Evolutionary conservation across 2,797 vertebrate genomes (phyloP).

Genomic region (Sebastes hopkinsi): DNA sequence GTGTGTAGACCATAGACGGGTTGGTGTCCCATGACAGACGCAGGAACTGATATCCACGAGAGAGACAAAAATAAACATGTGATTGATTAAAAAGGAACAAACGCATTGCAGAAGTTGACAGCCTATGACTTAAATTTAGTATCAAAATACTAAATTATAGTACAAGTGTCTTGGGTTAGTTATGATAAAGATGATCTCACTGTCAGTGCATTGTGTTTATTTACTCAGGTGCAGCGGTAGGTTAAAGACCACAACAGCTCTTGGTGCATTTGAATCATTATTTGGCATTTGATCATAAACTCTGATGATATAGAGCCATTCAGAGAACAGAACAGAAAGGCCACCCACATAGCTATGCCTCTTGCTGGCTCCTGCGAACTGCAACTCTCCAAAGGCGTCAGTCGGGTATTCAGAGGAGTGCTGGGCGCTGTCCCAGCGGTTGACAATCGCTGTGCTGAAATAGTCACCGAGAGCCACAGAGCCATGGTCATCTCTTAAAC

Average conservation of each 20-base stretch:
- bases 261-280: not conserved
- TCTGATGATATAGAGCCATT: not conserved
- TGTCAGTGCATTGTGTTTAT: not conserved
- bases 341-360: conserved; percentile 86
- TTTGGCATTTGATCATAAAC: not conserved
- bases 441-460: conserved; percentile 90
- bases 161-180: not conserved
- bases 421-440: conserved; percentile 85
- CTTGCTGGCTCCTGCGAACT: conserved; percentile 84
- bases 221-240: not conserved
- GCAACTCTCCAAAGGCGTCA: conserved; percentile 89
- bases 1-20: conserved; percentile 79
- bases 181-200: not conserved
- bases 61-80: not conserved
- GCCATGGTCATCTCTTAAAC: conserved; percentile 68
- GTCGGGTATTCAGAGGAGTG: conserved; percentile 90
- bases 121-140: not conserved
- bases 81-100: not conserved
- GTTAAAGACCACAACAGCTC: not conserved
- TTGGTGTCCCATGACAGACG: conserved; percentile 88
- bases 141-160: not conserved
- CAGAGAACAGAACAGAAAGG: not conserved
- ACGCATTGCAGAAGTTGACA: not conserved
- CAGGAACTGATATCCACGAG: conserved; percentile 80
- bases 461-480: conserved; percentile 87